These are phyloP conservation scores for Ophioninae sp. DNA, from an alignment of 2,888 invertebrate species.

Conservation along the genomic window DNA sequence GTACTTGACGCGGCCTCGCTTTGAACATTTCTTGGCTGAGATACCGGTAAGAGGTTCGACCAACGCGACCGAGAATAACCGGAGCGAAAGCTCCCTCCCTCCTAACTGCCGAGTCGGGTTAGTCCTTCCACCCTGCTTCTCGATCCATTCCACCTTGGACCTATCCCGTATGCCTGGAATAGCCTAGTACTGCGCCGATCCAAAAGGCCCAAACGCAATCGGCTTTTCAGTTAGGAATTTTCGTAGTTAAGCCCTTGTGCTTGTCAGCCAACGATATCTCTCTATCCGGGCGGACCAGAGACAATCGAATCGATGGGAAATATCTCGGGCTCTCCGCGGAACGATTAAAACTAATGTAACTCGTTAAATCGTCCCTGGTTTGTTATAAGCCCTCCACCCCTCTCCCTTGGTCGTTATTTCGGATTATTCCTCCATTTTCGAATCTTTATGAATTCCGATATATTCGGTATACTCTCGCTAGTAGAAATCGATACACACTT, in stretches of 20 bases:
- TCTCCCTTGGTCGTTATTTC: constrained; percentile 3
- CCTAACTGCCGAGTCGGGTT: constrained; percentile 50
- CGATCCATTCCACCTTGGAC: neutral
- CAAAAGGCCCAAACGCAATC: neutral
- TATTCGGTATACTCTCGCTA: constrained; percentile 1
- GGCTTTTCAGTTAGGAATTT: neutral
- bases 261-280: neutral
- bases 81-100: constrained; percentile 33
- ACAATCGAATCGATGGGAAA: constrained; percentile 31
- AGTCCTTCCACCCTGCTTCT: constrained; percentile 20
- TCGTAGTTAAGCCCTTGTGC: neutral
- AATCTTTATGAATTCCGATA: constrained; percentile 17
- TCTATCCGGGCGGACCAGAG: neutral
- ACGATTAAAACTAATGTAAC: constrained; percentile 38
- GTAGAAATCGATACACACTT: constrained; percentile 29
- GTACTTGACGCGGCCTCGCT: constrained; percentile 49
- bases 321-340: constrained; percentile 10
- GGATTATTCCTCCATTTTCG: constrained; percentile 16
- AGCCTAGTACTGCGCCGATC: neutral
- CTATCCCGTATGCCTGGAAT: neutral
- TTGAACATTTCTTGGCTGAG: constrained; percentile 32
- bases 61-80: constrained; percentile 22
- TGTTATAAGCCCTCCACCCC: neutral
- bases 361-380: constrained; percentile 25
- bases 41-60: constrained; percentile 23